Base-by-base conservation (phyloP, 1,140 invertebrate species). In the Parapsyche elsis region DNA sequence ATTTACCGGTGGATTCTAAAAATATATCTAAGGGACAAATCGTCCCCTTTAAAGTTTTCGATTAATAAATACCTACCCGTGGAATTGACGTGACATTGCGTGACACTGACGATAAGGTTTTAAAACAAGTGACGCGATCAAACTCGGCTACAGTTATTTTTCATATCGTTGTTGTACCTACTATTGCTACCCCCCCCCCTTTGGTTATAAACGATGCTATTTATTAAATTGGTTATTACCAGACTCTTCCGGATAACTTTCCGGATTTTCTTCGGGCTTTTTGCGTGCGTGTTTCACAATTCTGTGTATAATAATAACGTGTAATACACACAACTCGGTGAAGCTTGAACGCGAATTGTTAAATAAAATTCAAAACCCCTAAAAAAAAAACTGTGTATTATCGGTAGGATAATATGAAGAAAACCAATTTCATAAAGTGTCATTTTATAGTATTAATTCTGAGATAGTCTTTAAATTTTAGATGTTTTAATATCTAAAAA, bases 51-150 rank as follows among this genome's bases (percentile, higher is more conserved):
- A n/a, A 21, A 57, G 53, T 57, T 16, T 57, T 16, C 53, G 53
- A 57, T 21, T 16, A 57, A 16, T n/a, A 16, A 38, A 38, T 38
- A 38, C 30, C 30, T 38, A 7, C 30, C 30, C 7, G 30, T 38
- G n/a, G 64, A 70, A 70, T 70, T 44, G 70, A 44, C 38, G 70
- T 71, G 70, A 71, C 70, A 71, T 71, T 71, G 70, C 70, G 70
- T 71, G 70, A 71, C 70, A 44, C 64, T 14, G n/a, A 44, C 70
- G 70, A 71, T 38, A 71, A 16, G 70, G 70, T 71, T 71, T 14
- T 14, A 71, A 71, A 26, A 71, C 24, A 71, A 71, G 70, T 71
- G 70, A 71, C 70, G 24, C 70, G 70, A 71, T 45, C 16, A 71
- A 71, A 16, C 5, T 5, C 49, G 49, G 49, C 49, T 38, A 38